These are phyloP conservation scores for Tiaroga cobitis DNA, from an alignment of 2,797 vertebrate species.

Conservation along the genomic window DNA sequence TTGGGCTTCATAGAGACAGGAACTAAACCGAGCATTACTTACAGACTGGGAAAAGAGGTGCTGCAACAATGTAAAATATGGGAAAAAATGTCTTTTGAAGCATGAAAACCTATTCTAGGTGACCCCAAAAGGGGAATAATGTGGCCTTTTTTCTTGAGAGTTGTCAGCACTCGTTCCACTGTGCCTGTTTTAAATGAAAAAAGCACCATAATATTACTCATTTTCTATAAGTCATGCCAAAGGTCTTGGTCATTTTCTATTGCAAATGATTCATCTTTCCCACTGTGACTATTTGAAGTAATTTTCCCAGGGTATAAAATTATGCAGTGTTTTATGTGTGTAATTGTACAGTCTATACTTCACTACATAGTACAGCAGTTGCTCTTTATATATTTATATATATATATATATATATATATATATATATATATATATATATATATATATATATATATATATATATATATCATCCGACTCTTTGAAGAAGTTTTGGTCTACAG, in stretches of 20 bases:
- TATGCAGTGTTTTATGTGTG: constrained; percentile 1
- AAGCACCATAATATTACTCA: not conserved
- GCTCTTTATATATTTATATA: not conserved
- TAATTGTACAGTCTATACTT: constrained; percentile 20
- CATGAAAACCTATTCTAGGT: not conserved
- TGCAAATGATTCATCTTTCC: constrained; percentile 1
- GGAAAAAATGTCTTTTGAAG: not conserved
- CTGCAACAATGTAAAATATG: not conserved
- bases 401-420: constrained; percentile 7
- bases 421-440: not conserved
- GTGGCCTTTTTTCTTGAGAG: not conserved
- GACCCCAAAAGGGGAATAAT: not conserved
- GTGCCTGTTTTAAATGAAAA: not conserved
- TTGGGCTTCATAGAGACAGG: not conserved
- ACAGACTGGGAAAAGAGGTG: not conserved
- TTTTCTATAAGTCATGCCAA: constrained; percentile 7
- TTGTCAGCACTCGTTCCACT: not conserved
- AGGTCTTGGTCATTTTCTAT: not conserved
- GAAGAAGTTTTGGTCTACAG: constrained; percentile 44
- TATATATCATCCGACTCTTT: constrained; percentile 9
- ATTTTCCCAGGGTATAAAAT: constrained; percentile 10
- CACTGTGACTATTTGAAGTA: constrained; percentile 13
- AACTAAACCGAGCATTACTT: not conserved
- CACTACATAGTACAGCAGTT: not conserved
- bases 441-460: constrained; percentile 2